These are phyloP conservation scores for Philereme vetulata DNA, from an alignment of 2,888 invertebrate genomes.

Conservation along the genomic window DNA sequence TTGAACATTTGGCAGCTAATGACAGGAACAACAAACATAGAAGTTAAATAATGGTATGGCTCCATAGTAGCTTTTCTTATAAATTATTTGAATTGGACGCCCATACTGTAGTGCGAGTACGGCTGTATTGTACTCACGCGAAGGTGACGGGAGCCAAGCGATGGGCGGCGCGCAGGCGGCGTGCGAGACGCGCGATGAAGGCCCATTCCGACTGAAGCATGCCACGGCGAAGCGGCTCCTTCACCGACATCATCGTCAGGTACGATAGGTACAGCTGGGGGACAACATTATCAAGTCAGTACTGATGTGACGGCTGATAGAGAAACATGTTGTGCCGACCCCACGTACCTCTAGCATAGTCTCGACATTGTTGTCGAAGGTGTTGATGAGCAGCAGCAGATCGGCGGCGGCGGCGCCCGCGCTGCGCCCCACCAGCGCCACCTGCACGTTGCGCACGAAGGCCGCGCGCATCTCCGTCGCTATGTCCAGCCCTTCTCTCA, in stretches of 20 bases:
- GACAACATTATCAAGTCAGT: background rate
- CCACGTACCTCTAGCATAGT: conserved; percentile 86
- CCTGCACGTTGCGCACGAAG: conserved; percentile 87
- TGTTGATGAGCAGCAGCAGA: conserved; percentile 85
- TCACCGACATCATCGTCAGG: conserved; percentile 91
- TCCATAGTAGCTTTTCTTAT: too few relatives aligned
- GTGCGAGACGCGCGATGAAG: conserved; percentile 91
- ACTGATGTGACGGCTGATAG: too few relatives aligned
- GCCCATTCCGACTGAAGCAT: conserved; percentile 94
- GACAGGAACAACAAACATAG: too few relatives aligned
- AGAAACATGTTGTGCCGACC: too few relatives aligned
- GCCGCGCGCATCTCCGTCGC: conserved; percentile 92
- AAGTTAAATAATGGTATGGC: too few relatives aligned
- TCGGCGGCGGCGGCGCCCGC: conserved; percentile 64
- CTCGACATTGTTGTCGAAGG: conserved; percentile 91
- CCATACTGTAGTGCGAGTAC: too few relatives aligned
- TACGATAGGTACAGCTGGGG: conserved; percentile 92
- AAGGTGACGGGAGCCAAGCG: conserved; percentile 90
- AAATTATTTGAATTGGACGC: too few relatives aligned
- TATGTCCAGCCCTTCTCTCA: conserved; percentile 94
- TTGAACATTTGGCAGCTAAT: too few relatives aligned
- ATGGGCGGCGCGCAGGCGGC: conserved; percentile 90
- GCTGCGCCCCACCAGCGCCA: conserved; percentile 58
- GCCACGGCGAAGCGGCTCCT: conserved; percentile 88
- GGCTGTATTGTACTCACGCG: conserved; percentile 78